Conservation (phyloP, 1,140 invertebrate genomes). For the Antheraea pernyi region DNA sequence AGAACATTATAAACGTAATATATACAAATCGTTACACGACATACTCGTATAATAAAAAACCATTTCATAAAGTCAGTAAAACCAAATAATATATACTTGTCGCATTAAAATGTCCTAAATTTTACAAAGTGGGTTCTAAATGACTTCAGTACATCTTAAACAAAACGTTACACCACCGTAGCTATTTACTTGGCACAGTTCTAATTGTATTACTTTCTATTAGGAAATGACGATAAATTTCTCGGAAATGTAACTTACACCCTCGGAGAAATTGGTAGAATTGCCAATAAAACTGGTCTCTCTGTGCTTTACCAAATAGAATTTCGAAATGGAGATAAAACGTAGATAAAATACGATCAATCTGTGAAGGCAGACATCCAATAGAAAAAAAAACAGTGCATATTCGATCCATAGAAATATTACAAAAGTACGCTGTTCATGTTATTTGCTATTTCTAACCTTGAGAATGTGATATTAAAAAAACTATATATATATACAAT, state of each 20-base stretch:
- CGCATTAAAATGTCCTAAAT: neutral
- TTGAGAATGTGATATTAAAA: too few species aligned
- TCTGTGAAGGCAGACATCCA: neutral
- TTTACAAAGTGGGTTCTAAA: neutral
- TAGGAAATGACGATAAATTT: conserved; percentile 13
- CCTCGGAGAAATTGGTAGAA: conserved; percentile 4
- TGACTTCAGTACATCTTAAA: neutral
- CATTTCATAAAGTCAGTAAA: neutral
- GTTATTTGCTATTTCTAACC: too few species aligned
- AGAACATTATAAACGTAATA: too few species aligned
- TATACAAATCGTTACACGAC: too few species aligned
- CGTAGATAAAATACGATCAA: neutral
- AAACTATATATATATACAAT: too few species aligned
- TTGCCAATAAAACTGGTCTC: conserved; percentile 6
- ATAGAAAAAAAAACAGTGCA: neutral
- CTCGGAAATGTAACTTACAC: neutral
- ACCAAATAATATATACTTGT: neutral
- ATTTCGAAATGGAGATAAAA: conserved; percentile 7
- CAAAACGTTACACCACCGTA: conserved; percentile 6
- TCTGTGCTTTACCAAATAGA: neutral
- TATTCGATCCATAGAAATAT: neutral
- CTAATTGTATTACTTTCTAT: conserved; percentile 15
- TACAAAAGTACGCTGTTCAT: neutral
- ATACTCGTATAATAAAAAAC: too few species aligned
- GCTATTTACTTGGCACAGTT: conserved; percentile 15